Evolutionary conservation across 2,888 invertebrate genomes (phyloP), one percentile per base, ranked within the genome.

Genomic region (Liposcelis brunnea): DNA sequence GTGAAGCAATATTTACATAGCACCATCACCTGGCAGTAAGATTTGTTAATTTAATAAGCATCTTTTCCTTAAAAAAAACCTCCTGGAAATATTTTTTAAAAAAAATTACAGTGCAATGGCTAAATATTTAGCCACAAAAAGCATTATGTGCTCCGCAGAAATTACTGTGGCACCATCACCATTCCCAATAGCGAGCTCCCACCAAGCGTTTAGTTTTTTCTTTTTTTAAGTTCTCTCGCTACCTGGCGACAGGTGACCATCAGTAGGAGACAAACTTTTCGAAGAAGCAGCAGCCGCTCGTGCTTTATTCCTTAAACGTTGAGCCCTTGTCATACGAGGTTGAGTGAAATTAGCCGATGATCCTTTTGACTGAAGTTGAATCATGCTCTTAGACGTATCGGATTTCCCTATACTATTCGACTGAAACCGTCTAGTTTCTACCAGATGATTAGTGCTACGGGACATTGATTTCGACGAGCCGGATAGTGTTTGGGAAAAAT

Each of bases 351-450:
- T 58, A 59, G 59, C 57, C 4, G 40, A 21, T 10, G 19, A 21
- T 16, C 40, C 40, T 26, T 26, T 26, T 8, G 26, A 6, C 26
- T 26, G 26, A 19, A 69, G 61, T 54, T 67, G 67, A 54, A 65
- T 62, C 68, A 70, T 68, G 62, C 69, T 70, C 59, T 64, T 64
- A 55, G 65, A 61, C 50, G 62, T 59, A 51, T 62, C 62, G 46
- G 58, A 57, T 54, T 59, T 62, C 16, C 45, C 44, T 34, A 48
- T 43, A 26, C 26, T 26, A 26, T 26, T 26, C 55, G 63, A 63
- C 50, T 59, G 55, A 42, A 47, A 47, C 54, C 54, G 49, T 58
- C 56, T 52, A 57, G 55, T 52, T 55, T 57, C 49, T 43, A 49
- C 45, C 51, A 63, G 40, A 16, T 40, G 40, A n/a, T 12, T 21